These are phyloP conservation scores for Hemicordylus capensis DNA, from an alignment of 2,113 vertebrate species.

Conservation along the genomic window DNA sequence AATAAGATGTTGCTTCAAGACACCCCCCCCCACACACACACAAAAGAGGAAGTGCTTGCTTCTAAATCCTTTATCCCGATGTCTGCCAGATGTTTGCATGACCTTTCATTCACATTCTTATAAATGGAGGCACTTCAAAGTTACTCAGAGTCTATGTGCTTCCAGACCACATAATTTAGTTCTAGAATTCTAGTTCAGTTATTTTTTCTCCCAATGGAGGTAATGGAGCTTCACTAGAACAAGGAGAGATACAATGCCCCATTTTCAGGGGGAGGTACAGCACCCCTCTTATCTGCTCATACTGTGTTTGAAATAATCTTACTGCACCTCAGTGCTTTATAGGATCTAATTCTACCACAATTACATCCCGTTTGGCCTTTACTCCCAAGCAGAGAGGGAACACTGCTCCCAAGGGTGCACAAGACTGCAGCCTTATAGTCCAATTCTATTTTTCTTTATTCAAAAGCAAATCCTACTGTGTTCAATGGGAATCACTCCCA, in stretches of 20 bases:
- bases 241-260: background rate
- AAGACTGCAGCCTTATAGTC: background rate
- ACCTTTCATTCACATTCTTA: background rate
- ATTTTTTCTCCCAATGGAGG: background rate
- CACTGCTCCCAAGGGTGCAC: background rate
- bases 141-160: background rate
- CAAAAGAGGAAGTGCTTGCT: background rate
- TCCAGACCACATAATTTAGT: background rate
- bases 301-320: background rate
- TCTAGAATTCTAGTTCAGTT: background rate
- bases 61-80: background rate
- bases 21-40: background rate
- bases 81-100: background rate
- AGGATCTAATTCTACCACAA: background rate
- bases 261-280: background rate
- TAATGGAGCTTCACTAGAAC: background rate
- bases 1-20: background rate
- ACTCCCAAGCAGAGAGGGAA: no score
- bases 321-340: background rate
- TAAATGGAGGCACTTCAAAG: background rate
- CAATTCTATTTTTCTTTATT: background rate
- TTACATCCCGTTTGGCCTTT: background rate
- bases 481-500: background rate
- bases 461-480: background rate
- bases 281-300: background rate